phyloP scores from a whole-genome alignment of 2,113 vertebrate species.

The Vicugna pacos region DNA sequence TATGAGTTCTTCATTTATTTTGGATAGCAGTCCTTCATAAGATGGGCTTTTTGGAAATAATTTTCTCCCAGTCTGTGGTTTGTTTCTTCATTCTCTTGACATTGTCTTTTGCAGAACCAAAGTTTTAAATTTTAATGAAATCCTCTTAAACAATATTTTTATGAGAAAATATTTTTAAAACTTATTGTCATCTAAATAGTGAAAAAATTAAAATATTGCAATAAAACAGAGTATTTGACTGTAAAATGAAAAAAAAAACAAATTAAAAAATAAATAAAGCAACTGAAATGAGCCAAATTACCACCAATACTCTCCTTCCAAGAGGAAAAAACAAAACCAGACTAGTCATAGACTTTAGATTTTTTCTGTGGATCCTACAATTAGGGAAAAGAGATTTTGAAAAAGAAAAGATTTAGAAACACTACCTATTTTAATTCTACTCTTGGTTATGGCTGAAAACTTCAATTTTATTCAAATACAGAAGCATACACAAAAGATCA shows the following conservation, averaged over 20 bases:
- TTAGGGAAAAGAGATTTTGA: neutral
- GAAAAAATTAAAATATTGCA: neutral
- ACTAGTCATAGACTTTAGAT: neutral
- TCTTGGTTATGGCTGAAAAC: neutral
- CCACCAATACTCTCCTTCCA: neutral
- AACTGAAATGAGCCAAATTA: neutral
- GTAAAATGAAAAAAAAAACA: neutral
- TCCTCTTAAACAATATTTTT: neutral
- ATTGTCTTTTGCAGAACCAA: neutral
- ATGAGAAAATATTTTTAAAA: neutral
- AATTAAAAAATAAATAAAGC: neutral
- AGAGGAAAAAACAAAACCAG: neutral
- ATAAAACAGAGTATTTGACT: neutral
- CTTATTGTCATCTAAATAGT: neutral
- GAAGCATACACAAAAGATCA: neutral
- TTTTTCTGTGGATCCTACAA: neutral
- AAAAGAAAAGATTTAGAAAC: neutral
- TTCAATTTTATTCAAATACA: neutral
- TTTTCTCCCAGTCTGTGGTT: neutral
- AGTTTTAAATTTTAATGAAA: conserved; percentile 33
- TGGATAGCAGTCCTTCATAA: neutral
- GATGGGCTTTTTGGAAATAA: neutral
- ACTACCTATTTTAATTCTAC: neutral
- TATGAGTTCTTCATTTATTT: neutral
- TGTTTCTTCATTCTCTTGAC: neutral